Base-by-base conservation (phyloP, 1,140 invertebrate species). In the Theocolax elegans region DNA sequence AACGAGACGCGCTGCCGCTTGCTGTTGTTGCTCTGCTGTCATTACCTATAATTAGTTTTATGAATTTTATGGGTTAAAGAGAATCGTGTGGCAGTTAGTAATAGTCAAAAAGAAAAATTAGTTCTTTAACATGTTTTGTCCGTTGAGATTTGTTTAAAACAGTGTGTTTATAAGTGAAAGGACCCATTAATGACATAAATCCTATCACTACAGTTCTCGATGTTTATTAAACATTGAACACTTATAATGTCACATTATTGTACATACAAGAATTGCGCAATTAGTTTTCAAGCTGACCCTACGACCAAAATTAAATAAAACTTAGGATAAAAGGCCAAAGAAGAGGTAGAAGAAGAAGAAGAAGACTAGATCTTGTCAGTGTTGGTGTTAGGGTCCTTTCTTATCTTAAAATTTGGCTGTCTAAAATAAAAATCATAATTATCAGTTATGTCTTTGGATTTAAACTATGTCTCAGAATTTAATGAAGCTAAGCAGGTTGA, bases 21-120 rank as follows among this genome's bases (percentile, higher is more conserved):
- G 79, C 46, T 82, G 82, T 23, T 87, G 83, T 48, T 89, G 87
- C 60, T 87, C 75, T 2, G 72, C 64, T 1, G 74, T 76, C 29
- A 83, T 72, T 48, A 75, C 77, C 78, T 83, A 17, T 8, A 53
- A 69, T 53, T 13, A 7, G 31, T 31, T 38, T n/a, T n/a, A 6
- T 46, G n/a, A n/a, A n/a, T n/a, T n/a, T n/a, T n/a, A n/a, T n/a
- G n/a, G n/a, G n/a, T n/a, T n/a, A n/a, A 19, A n/a, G n/a, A n/a
- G n/a, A n/a, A n/a, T n/a, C n/a, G n/a, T n/a, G n/a, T n/a, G n/a
- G n/a, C n/a, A n/a, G n/a, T n/a, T n/a, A n/a, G n/a, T n/a, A n/a
- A n/a, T n/a, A n/a, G n/a, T n/a, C n/a, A n/a, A n/a, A n/a, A n/a
- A 29, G 27, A 31, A 56, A 56, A 31, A 35, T 19, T 31, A 31